These are phyloP conservation scores for Acyrthosiphon pisum DNA, from an alignment of 1,140 invertebrate genomes.

Conservation along the genomic window DNA sequence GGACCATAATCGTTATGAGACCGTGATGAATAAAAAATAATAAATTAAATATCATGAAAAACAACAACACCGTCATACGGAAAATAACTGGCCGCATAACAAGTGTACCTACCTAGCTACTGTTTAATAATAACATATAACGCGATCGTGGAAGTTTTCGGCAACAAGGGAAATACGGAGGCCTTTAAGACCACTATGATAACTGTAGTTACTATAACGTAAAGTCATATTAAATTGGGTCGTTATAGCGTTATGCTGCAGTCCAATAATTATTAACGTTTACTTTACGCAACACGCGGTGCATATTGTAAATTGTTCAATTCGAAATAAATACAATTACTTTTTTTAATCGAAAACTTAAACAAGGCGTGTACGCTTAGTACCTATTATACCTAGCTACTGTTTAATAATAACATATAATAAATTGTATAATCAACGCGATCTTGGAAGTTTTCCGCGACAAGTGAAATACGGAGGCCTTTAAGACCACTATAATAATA, in stretches of 20 bases:
- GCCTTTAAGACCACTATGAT: too few species aligned
- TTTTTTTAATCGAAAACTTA: not conserved
- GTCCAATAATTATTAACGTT: not conserved
- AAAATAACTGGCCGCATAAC: not conserved
- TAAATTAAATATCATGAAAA: not conserved
- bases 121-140: too few species aligned
- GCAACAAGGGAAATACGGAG: too few species aligned
- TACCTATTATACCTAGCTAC: not conserved
- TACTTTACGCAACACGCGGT: not conserved
- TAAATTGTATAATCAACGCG: too few species aligned
- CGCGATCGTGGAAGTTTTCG: too few species aligned
- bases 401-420: too few species aligned
- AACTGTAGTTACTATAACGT: not conserved
- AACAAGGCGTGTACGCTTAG: not conserved
- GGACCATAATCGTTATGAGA: not conserved
- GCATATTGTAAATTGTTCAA: too few species aligned
- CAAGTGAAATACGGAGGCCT: too few species aligned
- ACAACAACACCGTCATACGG: not conserved
- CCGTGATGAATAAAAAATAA: not conserved
- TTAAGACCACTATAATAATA: too few species aligned
- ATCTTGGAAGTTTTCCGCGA: too few species aligned
- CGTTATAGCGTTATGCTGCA: not conserved
- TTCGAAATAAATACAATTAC: not conserved
- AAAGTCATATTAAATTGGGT: not conserved
- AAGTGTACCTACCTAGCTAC: not conserved